Conservation (phyloP, 2,888 invertebrate species). For the Melieria omissa region DNA sequence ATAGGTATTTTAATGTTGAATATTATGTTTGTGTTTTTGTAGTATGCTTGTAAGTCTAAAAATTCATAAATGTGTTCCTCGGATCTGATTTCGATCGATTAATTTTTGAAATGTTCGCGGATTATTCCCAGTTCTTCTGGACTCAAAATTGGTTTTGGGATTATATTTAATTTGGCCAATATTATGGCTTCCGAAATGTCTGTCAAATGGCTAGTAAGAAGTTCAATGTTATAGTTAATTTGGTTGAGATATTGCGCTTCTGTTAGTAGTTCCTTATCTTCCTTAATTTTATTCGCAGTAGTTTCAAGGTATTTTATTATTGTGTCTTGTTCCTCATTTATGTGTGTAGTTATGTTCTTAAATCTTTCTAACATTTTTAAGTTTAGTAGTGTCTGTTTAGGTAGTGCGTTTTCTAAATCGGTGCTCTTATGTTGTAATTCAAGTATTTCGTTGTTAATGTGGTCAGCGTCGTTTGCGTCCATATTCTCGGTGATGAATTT, state of each 20-base stretch:
- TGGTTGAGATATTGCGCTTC: conserved; percentile 7
- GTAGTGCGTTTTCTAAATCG: not conserved
- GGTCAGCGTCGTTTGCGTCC: conserved; percentile 33
- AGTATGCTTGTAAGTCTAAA: no score
- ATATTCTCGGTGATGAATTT: conserved; percentile 41
- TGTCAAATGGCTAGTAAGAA: conserved; percentile 28
- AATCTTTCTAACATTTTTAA: conserved; percentile 34
- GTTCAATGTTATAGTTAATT: conserved; percentile 40
- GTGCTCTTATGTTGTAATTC: conserved; percentile 16
- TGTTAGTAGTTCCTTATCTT: conserved; percentile 14
- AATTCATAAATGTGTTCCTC: no score
- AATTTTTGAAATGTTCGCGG: conserved; percentile 26
- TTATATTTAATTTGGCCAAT: conserved; percentile 33
- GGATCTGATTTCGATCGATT: conserved; percentile 19
- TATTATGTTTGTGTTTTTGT: not conserved
- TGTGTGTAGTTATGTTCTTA: conserved; percentile 36
- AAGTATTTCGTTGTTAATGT: conserved; percentile 30
- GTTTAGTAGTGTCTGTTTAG: conserved; percentile 19
- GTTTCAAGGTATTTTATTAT: conserved; percentile 22
- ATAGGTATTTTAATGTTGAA: conserved; percentile 20
- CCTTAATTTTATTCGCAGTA: conserved; percentile 12
- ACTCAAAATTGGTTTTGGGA: conserved; percentile 36
- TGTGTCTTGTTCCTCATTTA: conserved; percentile 32
- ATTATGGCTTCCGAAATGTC: conserved; percentile 34
- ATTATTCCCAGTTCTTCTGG: conserved; percentile 23